A percentile compares a stretch with the other conserved stretches of the same genome.
Evolutionary conservation across 2,113 vertebrate species (phyloP).

Genomic region (Labeo catla): DNA sequence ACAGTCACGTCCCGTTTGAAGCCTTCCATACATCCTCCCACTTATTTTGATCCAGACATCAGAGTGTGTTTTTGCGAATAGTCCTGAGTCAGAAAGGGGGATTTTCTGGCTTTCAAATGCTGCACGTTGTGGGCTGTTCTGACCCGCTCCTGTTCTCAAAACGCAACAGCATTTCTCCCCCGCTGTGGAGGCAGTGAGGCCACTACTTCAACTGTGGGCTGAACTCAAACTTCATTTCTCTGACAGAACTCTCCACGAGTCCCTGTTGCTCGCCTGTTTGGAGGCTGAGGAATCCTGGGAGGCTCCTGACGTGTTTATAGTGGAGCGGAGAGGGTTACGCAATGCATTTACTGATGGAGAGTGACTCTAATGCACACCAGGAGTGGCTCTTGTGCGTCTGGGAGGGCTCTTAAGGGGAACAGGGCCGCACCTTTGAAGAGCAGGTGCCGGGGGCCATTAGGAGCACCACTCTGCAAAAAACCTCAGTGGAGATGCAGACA

Average conservation of each 20-base stretch:
- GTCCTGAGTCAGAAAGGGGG: slow-evolving; percentile 37
- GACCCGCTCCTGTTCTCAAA: slow-evolving; percentile 30
- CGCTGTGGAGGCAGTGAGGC: slow-evolving; percentile 48
- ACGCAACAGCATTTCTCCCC: slow-evolving; percentile 40
- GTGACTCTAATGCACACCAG: slow-evolving; percentile 35
- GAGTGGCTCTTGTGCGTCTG: slow-evolving; percentile 7
- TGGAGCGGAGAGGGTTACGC: background rate
- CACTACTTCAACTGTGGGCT: slow-evolving; percentile 33
- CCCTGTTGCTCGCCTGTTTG: background rate
- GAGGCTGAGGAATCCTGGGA: slow-evolving; percentile 24
- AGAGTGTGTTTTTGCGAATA: background rate
- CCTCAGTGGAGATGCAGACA: background rate
- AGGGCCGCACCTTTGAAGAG: slow-evolving; percentile 11
- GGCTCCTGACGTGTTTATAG: background rate
- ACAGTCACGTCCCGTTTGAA: slow-evolving; percentile 23
- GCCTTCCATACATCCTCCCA: slow-evolving; percentile 38
- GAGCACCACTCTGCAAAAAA: background rate
- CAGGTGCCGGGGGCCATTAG: background rate
- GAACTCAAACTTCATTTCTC: slow-evolving; percentile 12
- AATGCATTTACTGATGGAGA: slow-evolving; percentile 9
- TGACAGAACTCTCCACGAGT: background rate
- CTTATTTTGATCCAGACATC: slow-evolving; percentile 36
- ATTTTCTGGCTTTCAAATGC: slow-evolving; percentile 40
- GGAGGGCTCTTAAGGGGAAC: slow-evolving; percentile 17
- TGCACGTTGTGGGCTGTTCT: slow-evolving; percentile 30